A percentile compares a stretch with the other conserved stretches of the same genome.
phyloP scores from a whole-genome alignment of 2,113 vertebrate genomes.

The Cynopterus brachyotis region DNA sequence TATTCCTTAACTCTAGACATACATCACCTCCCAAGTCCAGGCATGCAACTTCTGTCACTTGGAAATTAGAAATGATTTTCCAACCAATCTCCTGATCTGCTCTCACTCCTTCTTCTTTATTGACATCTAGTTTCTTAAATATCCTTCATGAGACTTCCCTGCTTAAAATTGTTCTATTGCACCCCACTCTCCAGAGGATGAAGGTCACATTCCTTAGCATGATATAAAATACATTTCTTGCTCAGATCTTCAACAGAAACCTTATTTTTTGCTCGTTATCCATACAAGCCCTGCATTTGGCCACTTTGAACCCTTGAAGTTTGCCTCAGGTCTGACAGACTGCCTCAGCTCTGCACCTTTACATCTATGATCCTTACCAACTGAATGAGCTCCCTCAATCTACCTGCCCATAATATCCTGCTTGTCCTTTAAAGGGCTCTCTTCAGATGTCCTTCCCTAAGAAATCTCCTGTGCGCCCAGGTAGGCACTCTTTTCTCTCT shows the following conservation, averaged over 20 bases:
- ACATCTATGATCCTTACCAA: not conserved
- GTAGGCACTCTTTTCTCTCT: not conserved
- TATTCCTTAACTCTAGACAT: not conserved
- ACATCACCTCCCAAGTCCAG: not conserved
- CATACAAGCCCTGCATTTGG: not conserved
- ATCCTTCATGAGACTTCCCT: not conserved
- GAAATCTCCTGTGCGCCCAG: not conserved
- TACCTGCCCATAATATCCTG: not conserved
- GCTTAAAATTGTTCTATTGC: not conserved
- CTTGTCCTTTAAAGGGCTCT: not conserved
- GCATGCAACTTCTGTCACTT: not conserved
- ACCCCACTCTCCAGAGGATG: fast-evolving
- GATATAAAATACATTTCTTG: not conserved
- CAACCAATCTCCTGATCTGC: not conserved
- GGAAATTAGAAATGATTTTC: not conserved
- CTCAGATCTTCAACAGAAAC: not conserved
- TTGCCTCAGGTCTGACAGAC: no score
- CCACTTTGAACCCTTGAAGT: not conserved
- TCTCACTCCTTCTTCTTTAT: not conserved
- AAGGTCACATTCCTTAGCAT: not conserved
- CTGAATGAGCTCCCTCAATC: not conserved
- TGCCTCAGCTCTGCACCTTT: not conserved
- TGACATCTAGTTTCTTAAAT: not conserved
- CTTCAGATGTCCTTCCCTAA: not conserved
- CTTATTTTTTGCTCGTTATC: not conserved